Conservation (phyloP, 2,888 invertebrate species). For the Pristionchus exspectatus region DNA sequence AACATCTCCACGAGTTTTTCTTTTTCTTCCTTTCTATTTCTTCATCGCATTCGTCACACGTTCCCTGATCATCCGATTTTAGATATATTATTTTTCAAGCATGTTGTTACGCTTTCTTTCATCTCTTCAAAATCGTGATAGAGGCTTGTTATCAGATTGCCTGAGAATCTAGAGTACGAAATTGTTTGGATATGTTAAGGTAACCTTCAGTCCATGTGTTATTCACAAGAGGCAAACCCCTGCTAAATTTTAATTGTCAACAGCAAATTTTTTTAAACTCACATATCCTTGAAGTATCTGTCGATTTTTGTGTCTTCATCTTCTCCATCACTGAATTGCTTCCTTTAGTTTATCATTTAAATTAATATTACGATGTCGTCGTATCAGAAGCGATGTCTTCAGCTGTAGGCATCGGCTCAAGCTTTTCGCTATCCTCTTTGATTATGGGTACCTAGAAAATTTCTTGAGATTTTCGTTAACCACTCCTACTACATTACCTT, state of each 20-base stretch:
- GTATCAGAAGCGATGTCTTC: background rate
- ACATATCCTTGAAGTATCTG: background rate
- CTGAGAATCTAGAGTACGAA: background rate
- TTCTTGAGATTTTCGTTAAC: too few species aligned
- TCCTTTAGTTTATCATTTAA: background rate
- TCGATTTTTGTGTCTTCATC: background rate
- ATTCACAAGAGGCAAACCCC: background rate
- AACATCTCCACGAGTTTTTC: background rate
- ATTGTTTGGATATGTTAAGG: background rate
- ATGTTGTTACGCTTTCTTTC: background rate
- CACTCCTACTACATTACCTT: too few species aligned
- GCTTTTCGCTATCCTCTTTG: background rate
- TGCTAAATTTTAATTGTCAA: background rate
- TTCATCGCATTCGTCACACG: background rate
- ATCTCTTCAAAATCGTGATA: background rate
- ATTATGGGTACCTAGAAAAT: too few species aligned
- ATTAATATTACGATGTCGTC: background rate
- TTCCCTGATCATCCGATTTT: background rate
- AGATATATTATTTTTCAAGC: too few species aligned
- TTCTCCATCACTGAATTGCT: background rate
- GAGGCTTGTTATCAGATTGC: background rate
- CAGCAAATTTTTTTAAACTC: background rate
- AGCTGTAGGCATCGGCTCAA: background rate
- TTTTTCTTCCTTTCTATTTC: background rate
- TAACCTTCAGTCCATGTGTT: background rate